Evolutionary conservation across 1,140 invertebrate genomes (phyloP).

Genomic region (Chironomus tepperi): DNA sequence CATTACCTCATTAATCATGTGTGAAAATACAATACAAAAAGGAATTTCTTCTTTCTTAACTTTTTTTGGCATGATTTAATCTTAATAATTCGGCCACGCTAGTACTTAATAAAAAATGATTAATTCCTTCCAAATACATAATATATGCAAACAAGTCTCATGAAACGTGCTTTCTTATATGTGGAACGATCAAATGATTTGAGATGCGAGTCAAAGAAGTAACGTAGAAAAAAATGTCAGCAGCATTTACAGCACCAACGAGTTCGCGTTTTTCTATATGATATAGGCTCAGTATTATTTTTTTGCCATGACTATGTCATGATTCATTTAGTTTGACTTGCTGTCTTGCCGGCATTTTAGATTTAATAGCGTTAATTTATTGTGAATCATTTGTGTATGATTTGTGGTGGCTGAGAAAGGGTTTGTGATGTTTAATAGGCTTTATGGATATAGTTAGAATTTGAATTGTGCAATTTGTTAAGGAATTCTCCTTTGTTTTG

Average conservation of each 20-base stretch:
- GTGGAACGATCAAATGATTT: neutral
- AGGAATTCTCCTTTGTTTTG: too few species aligned
- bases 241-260: neutral
- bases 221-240: constrained; percentile 10
- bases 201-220: neutral
- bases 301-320: too few species aligned
- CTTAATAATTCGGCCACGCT: neutral
- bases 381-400: too few species aligned
- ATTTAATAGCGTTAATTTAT: too few species aligned
- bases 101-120: neutral
- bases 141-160: neutral
- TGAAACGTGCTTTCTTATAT: neutral
- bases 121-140: neutral
- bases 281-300: too few species aligned
- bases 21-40: neutral
- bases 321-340: too few species aligned
- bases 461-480: too few species aligned
- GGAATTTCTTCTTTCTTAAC: neutral
- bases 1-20: constrained; percentile 7
- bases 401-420: too few species aligned
- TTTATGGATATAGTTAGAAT: too few species aligned
- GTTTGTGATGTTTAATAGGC: too few species aligned
- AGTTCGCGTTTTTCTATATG: too few species aligned
- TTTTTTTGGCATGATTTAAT: neutral
- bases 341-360: too few species aligned